Evolutionary conservation across 1,140 invertebrate genomes (phyloP), one percentile per base, ranked within the genome.

Genomic region (Drosophila pandora): DNA sequence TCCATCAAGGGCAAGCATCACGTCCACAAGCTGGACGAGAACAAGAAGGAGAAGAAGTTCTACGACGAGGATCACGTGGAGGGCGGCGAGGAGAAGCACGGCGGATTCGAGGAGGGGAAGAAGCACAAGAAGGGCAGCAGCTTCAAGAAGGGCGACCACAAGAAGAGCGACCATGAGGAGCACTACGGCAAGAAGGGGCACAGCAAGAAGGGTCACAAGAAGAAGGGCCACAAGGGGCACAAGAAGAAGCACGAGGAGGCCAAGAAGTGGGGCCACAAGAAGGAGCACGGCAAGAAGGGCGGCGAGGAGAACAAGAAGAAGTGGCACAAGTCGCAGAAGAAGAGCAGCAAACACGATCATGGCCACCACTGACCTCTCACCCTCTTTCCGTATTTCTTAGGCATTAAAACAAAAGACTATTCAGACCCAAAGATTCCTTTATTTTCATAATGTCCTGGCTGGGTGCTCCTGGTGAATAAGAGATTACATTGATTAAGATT

Each of bases 11-110:
- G 95, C 82, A 95, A 96, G 76, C 95, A 96, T 85, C 96, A 95
- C 78, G 94, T 95, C 6, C 95, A 96, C 88, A 96, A 96, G 84
- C 67, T 92, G 13, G 95, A 97, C 80, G 96, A 96, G 90, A 96
- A 95, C 79, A 95, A 96, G 73, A 96, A 96, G 90, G 95, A 97
- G 75, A 96, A 96, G 84, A 96, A 96, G 76, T 96, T 96, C 92
- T 96, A 96, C 84, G 96, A 96, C 58, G 95, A 97, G 88, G 94
- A 94, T 90, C 95, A 96, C 87, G 96, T 96, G 69, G 95, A 95
- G 10, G 96, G 95, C 2, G 94, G 95, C 63, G 95, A 95, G 76
- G 92, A 94, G 83, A 94, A 94, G 63, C 94, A 96, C 77, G 95
- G 95, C 0, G 93, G 94, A 68, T 94, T 94, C 88, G 94, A 95